Base-by-base conservation (phyloP, 2,113 vertebrate genomes). In the Colius striatus region DNA sequence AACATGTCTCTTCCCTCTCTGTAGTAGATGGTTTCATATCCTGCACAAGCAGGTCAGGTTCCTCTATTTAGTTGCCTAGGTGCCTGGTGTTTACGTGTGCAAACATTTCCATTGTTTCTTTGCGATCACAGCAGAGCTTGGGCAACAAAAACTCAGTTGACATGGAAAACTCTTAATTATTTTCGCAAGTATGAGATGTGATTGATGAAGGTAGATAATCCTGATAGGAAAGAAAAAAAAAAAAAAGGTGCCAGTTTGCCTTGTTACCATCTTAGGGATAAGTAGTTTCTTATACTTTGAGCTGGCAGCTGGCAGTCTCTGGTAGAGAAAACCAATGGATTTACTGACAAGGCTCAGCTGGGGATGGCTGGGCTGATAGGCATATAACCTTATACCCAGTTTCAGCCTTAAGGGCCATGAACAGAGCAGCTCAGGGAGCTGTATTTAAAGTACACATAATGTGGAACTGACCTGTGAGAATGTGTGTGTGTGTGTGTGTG, bases 371-470 rank as follows among this genome's bases (percentile, higher is more conserved):
- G 51, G n/a, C 80, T 90, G 97, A 87, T 89, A 94, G 83, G 75
- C 67, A 80, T 77, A 92, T 73, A 93, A 96, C 89, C 94, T 96
- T 78, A 26, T 72, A 92, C 82, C 76, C 5, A 71, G 93, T 96
- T 97, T 97, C 93, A 96, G 84, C 80, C 89, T 93, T 90, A 93
- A 93, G 93, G 84, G 91, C 73, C 84, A 57, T 36, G 82, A 75
- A 89, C 1, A 11, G 82, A 70, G 54, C 48, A 36, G 34, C 94
- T 27, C 17, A 7, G 91, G 84, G 82, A 74, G 48, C 43, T 95
- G 81, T 89, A 85, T 90, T 86, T 96, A 60, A 95, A 84, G 92
- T 84, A 83, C 60, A 72, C 1, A 8, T 5, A 65, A 83, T 4
- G 48, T 66, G 74, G 66, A 93, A 88, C 60, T 63, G 61, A 70